Conservation (phyloP, 2,113 vertebrate genomes). For the Corythornis madagascariensis region DNA sequence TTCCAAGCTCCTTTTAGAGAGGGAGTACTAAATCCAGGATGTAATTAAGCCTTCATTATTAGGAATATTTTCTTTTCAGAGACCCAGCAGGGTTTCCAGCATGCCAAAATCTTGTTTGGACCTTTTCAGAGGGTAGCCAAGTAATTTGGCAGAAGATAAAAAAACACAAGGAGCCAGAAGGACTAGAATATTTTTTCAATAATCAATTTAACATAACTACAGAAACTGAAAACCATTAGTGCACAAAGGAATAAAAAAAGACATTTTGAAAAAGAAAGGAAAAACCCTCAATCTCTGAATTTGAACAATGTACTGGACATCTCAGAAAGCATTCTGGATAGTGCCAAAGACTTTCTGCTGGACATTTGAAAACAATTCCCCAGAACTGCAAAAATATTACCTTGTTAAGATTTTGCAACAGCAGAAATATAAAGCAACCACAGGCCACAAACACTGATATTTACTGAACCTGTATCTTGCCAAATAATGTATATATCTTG, state of each 20-base stretch:
- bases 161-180: neutral
- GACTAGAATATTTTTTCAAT: neutral
- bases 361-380: neutral
- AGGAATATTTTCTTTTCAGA: conserved; percentile 30
- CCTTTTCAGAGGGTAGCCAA: conserved; percentile 3
- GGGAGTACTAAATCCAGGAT: neutral
- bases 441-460: neutral
- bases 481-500: neutral
- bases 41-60: conserved; percentile 40
- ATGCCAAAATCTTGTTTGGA: neutral
- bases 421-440: neutral
- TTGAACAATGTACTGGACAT: neutral
- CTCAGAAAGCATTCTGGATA: neutral
- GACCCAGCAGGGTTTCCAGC: neutral
- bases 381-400: neutral
- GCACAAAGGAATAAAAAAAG: neutral
- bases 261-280: neutral
- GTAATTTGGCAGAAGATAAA: conserved; percentile 21
- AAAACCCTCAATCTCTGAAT: neutral
- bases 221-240: neutral
- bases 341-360: neutral
- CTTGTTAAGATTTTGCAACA: neutral
- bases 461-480: neutral
- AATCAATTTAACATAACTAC: neutral
- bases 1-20: neutral